These are phyloP conservation scores for Troides aeacus DNA, from an alignment of 2,888 invertebrate species.

Conservation along the genomic window DNA sequence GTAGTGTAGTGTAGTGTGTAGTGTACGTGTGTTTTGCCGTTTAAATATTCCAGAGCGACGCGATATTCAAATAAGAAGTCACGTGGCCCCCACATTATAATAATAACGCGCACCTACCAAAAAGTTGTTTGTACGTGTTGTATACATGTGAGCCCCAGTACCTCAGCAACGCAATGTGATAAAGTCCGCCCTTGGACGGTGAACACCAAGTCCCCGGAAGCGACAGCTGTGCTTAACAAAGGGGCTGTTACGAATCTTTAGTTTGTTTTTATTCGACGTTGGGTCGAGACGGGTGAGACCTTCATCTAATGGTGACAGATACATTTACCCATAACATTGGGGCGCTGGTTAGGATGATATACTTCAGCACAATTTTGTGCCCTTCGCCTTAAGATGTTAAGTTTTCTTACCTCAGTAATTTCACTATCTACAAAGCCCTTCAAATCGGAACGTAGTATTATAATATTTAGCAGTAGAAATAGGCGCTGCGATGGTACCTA, in stretches of 20 bases:
- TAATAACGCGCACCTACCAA: constrained; percentile 20
- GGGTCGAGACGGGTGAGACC: too few relatives aligned
- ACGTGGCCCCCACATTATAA: constrained; percentile 18
- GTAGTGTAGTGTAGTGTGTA: neutral
- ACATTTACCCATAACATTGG: too few relatives aligned
- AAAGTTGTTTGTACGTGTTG: constrained; percentile 2
- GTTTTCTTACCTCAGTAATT: too few relatives aligned
- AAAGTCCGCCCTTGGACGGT: constrained; percentile 32
- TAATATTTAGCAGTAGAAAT: too few relatives aligned
- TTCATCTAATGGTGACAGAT: too few relatives aligned
- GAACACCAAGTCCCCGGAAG: constrained; percentile 36
- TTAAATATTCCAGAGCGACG: constrained; percentile 26
- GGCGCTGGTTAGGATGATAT: too few relatives aligned
- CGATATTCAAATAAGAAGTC: constrained; percentile 28
- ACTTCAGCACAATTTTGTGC: too few relatives aligned
- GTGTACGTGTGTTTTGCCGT: constrained; percentile 10
- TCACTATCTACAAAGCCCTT: too few relatives aligned
- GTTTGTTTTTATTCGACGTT: too few relatives aligned
- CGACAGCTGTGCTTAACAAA: constrained; percentile 37
- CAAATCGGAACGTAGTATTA: too few relatives aligned
- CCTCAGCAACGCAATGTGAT: constrained; percentile 32
- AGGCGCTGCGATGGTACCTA: too few relatives aligned
- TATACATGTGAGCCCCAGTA: constrained; percentile 15
- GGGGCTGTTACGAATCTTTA: constrained; percentile 30
- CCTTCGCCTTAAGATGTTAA: too few relatives aligned